A percentile compares a stretch with the other conserved stretches of the same genome.
phyloP scores from a whole-genome alignment of 2,888 invertebrate species.

The Cryptocheilus praepositus region DNA sequence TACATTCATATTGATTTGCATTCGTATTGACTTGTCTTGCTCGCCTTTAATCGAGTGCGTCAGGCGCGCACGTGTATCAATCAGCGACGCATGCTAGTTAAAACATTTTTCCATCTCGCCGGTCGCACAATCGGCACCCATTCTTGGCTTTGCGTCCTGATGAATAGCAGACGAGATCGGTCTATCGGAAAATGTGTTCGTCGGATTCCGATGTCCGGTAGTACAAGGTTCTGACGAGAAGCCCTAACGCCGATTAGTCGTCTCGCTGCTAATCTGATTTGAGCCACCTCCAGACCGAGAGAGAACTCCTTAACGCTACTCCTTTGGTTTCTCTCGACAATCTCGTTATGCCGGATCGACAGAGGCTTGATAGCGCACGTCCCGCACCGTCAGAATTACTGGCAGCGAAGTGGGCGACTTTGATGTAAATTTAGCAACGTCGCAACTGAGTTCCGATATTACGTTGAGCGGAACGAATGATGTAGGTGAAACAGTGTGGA shows the following conservation, averaged over 20 bases:
- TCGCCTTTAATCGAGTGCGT: too few species aligned
- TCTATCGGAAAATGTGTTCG: background rate
- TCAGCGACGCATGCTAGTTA: too few species aligned
- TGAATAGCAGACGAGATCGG: background rate
- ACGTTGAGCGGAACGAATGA: slow-evolving; percentile 21
- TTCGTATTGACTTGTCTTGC: too few species aligned
- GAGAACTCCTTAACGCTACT: slow-evolving; percentile 66
- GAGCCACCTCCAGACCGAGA: slow-evolving; percentile 62
- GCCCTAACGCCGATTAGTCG: slow-evolving; percentile 58
- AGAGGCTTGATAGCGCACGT: slow-evolving; percentile 11
- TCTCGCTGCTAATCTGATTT: slow-evolving; percentile 67
- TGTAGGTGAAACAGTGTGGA: too few species aligned
- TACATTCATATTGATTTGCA: too few species aligned
- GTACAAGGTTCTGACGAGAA: background rate
- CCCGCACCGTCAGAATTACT: too few species aligned
- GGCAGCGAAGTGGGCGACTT: slow-evolving; percentile 10
- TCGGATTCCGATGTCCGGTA: slow-evolving; percentile 6
- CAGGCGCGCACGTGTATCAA: too few species aligned
- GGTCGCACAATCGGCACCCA: too few species aligned
- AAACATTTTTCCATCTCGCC: too few species aligned
- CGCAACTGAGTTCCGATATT: slow-evolving; percentile 33
- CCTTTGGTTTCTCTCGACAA: slow-evolving; percentile 72
- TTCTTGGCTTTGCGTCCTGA: too few species aligned
- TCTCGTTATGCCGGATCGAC: slow-evolving; percentile 67
- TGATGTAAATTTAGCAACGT: slow-evolving; percentile 28